Percentiles rank a stretch among this genome's conserved stretches.
phyloP scores from a whole-genome alignment of 2,888 invertebrate species.

The Cataglyphis livida region DNA sequence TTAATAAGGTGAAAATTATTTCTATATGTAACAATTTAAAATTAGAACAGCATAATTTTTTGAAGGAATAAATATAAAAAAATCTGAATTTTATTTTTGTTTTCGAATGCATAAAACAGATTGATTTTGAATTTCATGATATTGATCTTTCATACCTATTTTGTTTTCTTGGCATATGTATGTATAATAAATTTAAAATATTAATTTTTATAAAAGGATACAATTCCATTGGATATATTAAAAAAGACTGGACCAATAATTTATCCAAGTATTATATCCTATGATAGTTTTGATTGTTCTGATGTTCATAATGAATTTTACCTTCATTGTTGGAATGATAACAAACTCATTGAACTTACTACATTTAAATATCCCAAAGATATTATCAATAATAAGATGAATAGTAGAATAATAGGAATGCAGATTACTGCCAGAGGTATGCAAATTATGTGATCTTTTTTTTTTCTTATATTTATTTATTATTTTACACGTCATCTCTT shows the following conservation, averaged over 20 bases:
- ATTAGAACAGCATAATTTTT: neutral
- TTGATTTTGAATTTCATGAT: neutral
- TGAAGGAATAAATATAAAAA: neutral
- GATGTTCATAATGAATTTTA: constrained; percentile 53
- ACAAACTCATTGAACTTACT: constrained; percentile 60
- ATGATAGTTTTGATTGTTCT: constrained; percentile 33
- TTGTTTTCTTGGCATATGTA: neutral
- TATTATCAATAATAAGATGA: constrained; percentile 59
- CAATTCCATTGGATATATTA: neutral
- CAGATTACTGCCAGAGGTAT: constrained; percentile 77
- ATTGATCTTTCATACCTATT: neutral
- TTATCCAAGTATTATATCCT: constrained; percentile 53
- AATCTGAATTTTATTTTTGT: neutral
- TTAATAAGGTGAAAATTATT: constrained; percentile 44
- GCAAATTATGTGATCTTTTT: neutral
- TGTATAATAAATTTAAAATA: neutral
- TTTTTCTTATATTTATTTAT: constrained; percentile 21
- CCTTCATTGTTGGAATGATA: constrained; percentile 75
- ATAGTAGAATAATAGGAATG: constrained; percentile 71
- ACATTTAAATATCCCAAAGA: constrained; percentile 58
- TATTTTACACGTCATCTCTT: constrained; percentile 3
- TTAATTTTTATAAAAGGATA: constrained; percentile 26
- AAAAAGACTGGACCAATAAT: neutral
- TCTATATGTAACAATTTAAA: neutral
- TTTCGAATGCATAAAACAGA: neutral